Evolutionary conservation across 2,888 invertebrate species (phyloP).

Genomic region (Platycheirus albimanus): DNA sequence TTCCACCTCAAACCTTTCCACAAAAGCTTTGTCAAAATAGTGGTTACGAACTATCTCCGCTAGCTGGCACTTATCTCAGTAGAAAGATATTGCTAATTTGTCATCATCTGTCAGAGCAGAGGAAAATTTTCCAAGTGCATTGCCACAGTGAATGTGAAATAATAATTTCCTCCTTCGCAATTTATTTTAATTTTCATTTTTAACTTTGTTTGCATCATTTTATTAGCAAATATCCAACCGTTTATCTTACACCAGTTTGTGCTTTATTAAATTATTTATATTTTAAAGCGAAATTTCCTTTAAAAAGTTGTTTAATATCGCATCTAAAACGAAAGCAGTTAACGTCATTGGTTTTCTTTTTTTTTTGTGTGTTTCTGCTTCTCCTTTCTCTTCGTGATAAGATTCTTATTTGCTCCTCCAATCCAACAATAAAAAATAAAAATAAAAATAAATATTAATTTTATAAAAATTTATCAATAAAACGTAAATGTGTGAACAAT

Average conservation of each 20-base stretch:
- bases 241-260: conserved; percentile 4
- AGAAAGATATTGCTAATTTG: conserved; percentile 51
- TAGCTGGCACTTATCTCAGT: not conserved
- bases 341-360: conserved; percentile 70
- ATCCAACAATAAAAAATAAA: not conserved
- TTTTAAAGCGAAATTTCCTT: conserved; percentile 1
- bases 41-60: not conserved
- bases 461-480: conserved; percentile 20
- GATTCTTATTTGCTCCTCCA: conserved; percentile 44
- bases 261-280: conserved; percentile 12
- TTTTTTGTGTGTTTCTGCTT: conserved; percentile 23
- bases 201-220: conserved; percentile 50
- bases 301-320: conserved; percentile 43
- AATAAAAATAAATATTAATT: too few species aligned
- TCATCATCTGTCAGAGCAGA: conserved; percentile 70
- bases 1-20: not conserved
- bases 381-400: conserved; percentile 48
- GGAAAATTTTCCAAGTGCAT: conserved; percentile 70
- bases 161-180: conserved; percentile 61
- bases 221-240: conserved; percentile 40
- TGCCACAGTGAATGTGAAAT: conserved; percentile 38
- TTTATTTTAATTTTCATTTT: conserved; percentile 55
- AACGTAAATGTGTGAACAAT: conserved; percentile 17
- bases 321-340: conserved; percentile 66
- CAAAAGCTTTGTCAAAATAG: conserved; percentile 49